A percentile compares a stretch with the other conserved stretches of the same genome.
These are phyloP conservation scores for Epizoanthus stellaris DNA, from an alignment of 92 coral and sea anemone genomes.

Conservation along the genomic window DNA sequence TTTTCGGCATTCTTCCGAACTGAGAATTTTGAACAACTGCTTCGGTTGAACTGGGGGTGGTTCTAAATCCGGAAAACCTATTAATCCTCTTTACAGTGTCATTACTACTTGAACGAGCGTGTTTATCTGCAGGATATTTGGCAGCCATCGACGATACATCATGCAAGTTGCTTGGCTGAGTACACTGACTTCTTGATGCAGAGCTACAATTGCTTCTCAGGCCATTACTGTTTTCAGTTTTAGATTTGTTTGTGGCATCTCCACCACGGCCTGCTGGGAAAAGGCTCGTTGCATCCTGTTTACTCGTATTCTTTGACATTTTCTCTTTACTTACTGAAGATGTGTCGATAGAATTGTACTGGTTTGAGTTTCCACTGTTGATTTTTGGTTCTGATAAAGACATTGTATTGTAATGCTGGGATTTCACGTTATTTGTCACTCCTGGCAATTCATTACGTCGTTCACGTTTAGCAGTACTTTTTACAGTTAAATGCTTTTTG, in stretches of 20 bases:
- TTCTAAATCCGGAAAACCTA: constrained; percentile 29
- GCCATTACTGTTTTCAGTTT: not conserved
- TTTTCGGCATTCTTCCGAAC: not conserved
- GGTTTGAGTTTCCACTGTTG: not conserved
- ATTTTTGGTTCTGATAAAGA: not conserved
- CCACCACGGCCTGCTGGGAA: not conserved
- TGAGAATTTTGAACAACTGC: not conserved
- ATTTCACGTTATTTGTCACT: not conserved
- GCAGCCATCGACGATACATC: constrained; percentile 5
- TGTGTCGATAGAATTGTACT: not conserved
- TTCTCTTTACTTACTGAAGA: not conserved
- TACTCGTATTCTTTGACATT: not conserved
- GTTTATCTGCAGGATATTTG: not conserved
- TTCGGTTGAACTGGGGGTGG: not conserved
- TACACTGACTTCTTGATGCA: not conserved
- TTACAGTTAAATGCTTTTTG: not conserved
- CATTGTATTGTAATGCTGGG: not conserved
- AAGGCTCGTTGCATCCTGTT: not conserved
- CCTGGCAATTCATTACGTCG: not conserved
- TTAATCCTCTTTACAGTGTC: not conserved
- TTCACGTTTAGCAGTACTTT: not conserved
- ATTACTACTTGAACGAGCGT: not conserved
- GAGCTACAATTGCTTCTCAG: not conserved
- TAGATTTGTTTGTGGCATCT: not conserved
- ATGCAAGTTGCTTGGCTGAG: not conserved